Evolutionary conservation across 2,113 vertebrate genomes (phyloP).

Genomic region (Lagopus muta): DNA sequence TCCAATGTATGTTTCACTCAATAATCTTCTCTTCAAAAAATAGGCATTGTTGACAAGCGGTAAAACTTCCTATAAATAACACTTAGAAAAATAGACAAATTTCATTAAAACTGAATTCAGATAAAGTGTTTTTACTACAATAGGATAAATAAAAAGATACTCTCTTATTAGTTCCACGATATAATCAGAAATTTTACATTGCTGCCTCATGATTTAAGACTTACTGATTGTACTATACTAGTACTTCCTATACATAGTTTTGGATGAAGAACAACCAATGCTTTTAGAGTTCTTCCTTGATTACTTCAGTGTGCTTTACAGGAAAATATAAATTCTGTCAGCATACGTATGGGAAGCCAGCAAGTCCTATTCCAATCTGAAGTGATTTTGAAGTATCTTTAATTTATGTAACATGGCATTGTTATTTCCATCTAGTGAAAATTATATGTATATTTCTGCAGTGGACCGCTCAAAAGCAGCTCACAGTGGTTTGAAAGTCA

Average conservation of each 20-base stretch:
- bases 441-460: conserved; percentile 12
- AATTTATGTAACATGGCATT: conserved; percentile 24
- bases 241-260: background rate
- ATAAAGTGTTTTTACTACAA: background rate
- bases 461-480: background rate
- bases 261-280: background rate
- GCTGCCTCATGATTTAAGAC: background rate
- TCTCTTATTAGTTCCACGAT: background rate
- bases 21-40: background rate
- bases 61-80: background rate
- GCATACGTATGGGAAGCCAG: background rate
- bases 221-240: background rate
- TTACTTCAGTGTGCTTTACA: background rate
- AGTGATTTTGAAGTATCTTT: conserved; percentile 4
- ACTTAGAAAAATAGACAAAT: background rate
- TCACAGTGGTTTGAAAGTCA: background rate
- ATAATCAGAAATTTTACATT: background rate
- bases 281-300: background rate
- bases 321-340: conserved; percentile 28
- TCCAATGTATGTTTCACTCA: background rate
- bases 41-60: fast-evolving
- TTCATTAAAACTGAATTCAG: background rate
- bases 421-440: conserved; percentile 29
- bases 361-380: background rate
- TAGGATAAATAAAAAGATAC: background rate